Evolutionary conservation across 2,113 vertebrate genomes (phyloP), one percentile per base, ranked within the genome.

Genomic region (Carollia perspicillata): DNA sequence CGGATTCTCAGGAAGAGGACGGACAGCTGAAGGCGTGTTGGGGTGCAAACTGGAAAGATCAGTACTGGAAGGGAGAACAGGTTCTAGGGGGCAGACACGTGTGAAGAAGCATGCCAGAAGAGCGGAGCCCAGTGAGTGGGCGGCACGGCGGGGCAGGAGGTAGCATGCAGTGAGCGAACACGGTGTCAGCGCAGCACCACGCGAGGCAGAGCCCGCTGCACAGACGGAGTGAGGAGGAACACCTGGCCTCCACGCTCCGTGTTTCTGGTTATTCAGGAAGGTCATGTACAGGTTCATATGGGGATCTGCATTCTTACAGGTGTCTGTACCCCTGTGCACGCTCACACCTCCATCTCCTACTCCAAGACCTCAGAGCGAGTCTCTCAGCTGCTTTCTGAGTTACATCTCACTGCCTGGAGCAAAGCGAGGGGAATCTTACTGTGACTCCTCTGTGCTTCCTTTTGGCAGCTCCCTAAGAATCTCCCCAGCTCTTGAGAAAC

Each of bases 121-220:
- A 20, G 30, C 1, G 2, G 47, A 7, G 37, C 35, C 12, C 14
- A 84, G 63, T 12, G 35, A 68, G 55, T 0, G 8, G 58, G 72
- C 74, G 8, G 37, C 35, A 1, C 11, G 0, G 42, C 6, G 2
- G 35, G 44, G 40, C 77, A 28, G 51, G 55, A 37, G 23, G 47
- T 2, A 18, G 9, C 33, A 13, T 8, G 20, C 2, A 0, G 55
- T 35, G 74, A 71, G 28, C 28, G 74, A 17, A 33, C 11, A 9
- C 2, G 0, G 0, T 10, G 44, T 7, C 47, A 12, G 33, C 5
- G 0, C 13, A 22, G 66, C 63, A 1, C 9, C 0, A 6, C 0
- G 26, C 18, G 2, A 28, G 74, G 2, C 6, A 10, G 63, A 40
- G 44, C 30, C 37, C 1, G 47, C 12, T 3, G 35, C 65, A 20